Evolutionary conservation across 1,140 invertebrate species (phyloP).

Genomic region (Zaprionus lachaisei): DNA sequence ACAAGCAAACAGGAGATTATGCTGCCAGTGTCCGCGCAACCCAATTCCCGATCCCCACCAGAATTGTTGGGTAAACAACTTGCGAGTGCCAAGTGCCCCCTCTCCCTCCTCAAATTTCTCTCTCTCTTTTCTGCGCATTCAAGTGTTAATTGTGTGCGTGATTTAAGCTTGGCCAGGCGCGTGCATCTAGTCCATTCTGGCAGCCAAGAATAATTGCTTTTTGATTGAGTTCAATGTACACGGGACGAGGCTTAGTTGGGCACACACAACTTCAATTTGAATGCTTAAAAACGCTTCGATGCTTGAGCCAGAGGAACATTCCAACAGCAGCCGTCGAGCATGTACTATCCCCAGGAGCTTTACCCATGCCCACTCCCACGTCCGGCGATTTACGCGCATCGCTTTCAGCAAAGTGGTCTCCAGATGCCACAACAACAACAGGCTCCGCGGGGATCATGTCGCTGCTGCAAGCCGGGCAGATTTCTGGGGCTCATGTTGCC

Average conservation of each 20-base stretch:
- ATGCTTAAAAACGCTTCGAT: conserved; percentile 44
- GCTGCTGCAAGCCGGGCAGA: conserved; percentile 10
- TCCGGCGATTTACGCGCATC: conserved; percentile 43
- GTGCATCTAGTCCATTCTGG: conserved; percentile 26
- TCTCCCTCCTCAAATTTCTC: not conserved
- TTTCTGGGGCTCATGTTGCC: conserved; percentile 19
- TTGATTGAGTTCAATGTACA: conserved; percentile 75
- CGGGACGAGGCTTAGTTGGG: conserved; percentile 32
- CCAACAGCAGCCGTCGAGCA: conserved; percentile 13
- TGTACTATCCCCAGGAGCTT: conserved; percentile 64
- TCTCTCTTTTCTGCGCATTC: conserved; percentile 40
- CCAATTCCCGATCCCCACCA: conserved; percentile 24
- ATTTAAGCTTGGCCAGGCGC: conserved; percentile 64
- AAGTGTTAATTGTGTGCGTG: conserved; percentile 81
- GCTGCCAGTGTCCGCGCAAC: conserved; percentile 44
- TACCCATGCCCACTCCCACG: conserved; percentile 38
- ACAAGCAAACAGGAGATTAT: conserved; percentile 69
- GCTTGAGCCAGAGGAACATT: conserved; percentile 23
- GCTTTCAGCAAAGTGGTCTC: conserved; percentile 12
- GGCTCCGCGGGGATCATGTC: not conserved
- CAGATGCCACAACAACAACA: not conserved
- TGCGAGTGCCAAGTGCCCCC: conserved; percentile 41
- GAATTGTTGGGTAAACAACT: conserved; percentile 70
- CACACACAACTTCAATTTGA: conserved; percentile 52
- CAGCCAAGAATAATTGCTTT: conserved; percentile 74